These are phyloP conservation scores for Anorthoa munda DNA, from an alignment of 2,888 invertebrate species.

Conservation along the genomic window DNA sequence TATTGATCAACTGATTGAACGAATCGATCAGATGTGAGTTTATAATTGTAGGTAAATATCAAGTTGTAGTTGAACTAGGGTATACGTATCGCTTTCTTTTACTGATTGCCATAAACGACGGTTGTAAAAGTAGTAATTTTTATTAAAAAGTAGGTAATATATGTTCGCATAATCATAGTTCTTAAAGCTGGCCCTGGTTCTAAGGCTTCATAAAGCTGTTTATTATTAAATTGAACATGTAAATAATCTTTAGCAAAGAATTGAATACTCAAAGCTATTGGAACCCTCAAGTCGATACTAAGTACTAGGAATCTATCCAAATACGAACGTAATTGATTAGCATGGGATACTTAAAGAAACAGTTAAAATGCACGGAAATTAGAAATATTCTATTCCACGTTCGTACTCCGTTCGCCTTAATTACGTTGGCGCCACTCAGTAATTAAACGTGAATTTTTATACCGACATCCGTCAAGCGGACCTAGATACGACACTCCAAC, in stretches of 20 bases:
- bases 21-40: not conserved
- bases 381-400: constrained; percentile 65
- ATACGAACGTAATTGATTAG: constrained; percentile 26
- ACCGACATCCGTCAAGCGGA: constrained; percentile 53
- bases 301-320: constrained; percentile 15
- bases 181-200: too few relatives aligned
- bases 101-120: not conserved
- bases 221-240: not conserved
- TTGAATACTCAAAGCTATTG: not conserved
- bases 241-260: not conserved
- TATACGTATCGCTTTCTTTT: not conserved
- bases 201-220: not conserved
- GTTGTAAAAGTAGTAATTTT: not conserved
- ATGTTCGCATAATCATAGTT: too few relatives aligned
- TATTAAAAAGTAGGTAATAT: too few relatives aligned
- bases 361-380: constrained; percentile 58
- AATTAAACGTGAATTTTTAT: constrained; percentile 65
- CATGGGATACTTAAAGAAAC: constrained; percentile 32
- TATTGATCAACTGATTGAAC: not conserved
- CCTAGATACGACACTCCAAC: constrained; percentile 54
- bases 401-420: constrained; percentile 58
- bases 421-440: constrained; percentile 61
- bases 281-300: not conserved
- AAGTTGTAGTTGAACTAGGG: not conserved
- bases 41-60: constrained; percentile 17